Conservation (phyloP, 2,888 invertebrate species). For the Drosophila algonquin region DNA sequence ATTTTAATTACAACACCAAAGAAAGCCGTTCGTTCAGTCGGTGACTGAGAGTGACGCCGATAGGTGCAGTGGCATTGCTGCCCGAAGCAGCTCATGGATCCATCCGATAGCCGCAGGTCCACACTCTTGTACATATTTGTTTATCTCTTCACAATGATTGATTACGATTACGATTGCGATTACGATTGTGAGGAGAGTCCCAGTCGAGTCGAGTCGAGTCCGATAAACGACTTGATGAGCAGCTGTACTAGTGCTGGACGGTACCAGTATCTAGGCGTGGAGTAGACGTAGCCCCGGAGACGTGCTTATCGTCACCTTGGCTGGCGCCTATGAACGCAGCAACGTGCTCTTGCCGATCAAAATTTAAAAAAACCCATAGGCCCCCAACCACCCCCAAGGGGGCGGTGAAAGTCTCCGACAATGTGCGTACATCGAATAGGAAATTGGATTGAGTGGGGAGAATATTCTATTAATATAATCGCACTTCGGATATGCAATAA, state of each 20-base stretch:
- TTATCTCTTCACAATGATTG: constrained; percentile 29
- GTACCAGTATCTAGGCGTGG: constrained; percentile 20
- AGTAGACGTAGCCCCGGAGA: constrained; percentile 16
- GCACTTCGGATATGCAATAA: too few relatives aligned
- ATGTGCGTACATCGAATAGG: constrained; percentile 33
- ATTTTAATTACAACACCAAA: constrained; percentile 16
- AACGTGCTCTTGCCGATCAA: constrained; percentile 35
- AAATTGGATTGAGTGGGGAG: constrained; percentile 33
- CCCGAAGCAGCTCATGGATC: constrained; percentile 39
- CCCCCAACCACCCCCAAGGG: background rate
- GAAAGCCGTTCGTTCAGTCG: constrained; percentile 2
- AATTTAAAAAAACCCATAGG: background rate
- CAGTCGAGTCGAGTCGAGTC: constrained; percentile 23
- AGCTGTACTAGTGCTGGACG: constrained; percentile 26
- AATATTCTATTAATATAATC: background rate
- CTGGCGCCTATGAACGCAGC: constrained; percentile 37
- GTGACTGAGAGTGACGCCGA: constrained; percentile 2
- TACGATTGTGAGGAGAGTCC: constrained; percentile 1
- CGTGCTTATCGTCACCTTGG: constrained; percentile 30
- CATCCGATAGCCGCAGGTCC: constrained; percentile 29
- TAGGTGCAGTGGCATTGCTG: constrained; percentile 23
- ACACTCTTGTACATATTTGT: constrained; percentile 31
- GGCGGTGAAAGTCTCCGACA: constrained; percentile 33
- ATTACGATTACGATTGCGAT: constrained; percentile 33
- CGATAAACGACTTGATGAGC: constrained; percentile 50